These are phyloP conservation scores for pig (Sus scrofa) DNA, from an alignment of 2,113 vertebrate species.

Conservation along the genomic window DNA sequence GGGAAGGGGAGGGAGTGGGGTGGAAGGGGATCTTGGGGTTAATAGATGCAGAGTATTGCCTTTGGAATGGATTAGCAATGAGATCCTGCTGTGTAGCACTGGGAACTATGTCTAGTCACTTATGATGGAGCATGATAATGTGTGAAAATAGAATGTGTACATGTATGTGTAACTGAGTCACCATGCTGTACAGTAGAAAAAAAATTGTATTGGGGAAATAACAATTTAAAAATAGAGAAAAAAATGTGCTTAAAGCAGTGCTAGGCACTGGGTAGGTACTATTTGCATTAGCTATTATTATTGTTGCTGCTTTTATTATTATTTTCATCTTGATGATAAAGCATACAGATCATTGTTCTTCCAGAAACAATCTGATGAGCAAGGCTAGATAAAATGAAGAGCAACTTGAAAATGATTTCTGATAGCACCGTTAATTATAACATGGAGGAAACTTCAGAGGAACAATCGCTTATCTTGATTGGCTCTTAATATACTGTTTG, in stretches of 20 bases:
- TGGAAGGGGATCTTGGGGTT: too few species aligned
- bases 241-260: background rate
- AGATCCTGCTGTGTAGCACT: too few species aligned
- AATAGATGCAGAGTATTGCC: too few species aligned
- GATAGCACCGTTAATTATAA: constrained; percentile 24
- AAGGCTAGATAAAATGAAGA: constrained; percentile 22
- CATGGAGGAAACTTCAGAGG: background rate
- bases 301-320: background rate
- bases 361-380: constrained; percentile 21
- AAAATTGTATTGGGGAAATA: too few species aligned
- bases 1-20: too few species aligned
- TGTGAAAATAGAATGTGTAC: too few species aligned
- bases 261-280: background rate
- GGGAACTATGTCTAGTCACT: too few species aligned
- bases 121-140: too few species aligned
- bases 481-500: constrained; percentile 13
- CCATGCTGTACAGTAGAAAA: too few species aligned
- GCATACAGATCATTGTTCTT: background rate
- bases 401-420: constrained; percentile 47
- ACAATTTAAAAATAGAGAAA: too few species aligned
- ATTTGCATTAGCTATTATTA: background rate
- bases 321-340: constrained; percentile 41
- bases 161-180: too few species aligned
- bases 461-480: constrained; percentile 42
- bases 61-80: too few species aligned